phyloP scores from a whole-genome alignment of 2,888 invertebrate species.

The Tenthredo scrophulariae region DNA sequence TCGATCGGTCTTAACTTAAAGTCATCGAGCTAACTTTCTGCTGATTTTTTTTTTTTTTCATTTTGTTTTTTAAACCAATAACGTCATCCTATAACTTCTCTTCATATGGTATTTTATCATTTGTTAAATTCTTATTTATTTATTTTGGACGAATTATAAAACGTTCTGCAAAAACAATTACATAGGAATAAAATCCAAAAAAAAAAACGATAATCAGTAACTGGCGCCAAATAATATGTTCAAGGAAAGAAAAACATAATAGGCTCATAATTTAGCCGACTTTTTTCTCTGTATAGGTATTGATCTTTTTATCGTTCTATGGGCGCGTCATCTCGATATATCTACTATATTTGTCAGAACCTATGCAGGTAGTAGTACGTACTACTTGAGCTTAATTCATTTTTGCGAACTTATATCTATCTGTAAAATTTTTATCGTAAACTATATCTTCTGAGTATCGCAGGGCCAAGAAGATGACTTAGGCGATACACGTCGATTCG shows the following conservation, averaged over 20 bases:
- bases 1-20: constrained; percentile 20
- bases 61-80: not conserved
- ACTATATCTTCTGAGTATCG: not conserved
- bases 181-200: not conserved
- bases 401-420: not conserved
- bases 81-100: not conserved
- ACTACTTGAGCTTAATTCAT: not conserved
- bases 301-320: constrained; percentile 12
- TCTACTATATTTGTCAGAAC: not conserved
- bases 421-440: not conserved
- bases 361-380: not conserved
- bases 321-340: constrained; percentile 35
- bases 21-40: not conserved
- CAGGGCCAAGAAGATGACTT: not conserved
- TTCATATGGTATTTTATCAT: not conserved
- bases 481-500: not conserved
- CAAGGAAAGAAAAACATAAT: not conserved
- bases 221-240: not conserved
- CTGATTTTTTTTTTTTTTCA: not conserved
- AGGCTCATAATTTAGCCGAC: not conserved
- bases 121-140: not conserved
- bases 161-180: not conserved
- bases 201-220: no score
- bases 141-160: not conserved
- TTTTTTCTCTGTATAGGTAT: not conserved